Evolutionary conservation across 2,113 vertebrate genomes (phyloP).

Genomic region (Rhinolophus sinicus): DNA sequence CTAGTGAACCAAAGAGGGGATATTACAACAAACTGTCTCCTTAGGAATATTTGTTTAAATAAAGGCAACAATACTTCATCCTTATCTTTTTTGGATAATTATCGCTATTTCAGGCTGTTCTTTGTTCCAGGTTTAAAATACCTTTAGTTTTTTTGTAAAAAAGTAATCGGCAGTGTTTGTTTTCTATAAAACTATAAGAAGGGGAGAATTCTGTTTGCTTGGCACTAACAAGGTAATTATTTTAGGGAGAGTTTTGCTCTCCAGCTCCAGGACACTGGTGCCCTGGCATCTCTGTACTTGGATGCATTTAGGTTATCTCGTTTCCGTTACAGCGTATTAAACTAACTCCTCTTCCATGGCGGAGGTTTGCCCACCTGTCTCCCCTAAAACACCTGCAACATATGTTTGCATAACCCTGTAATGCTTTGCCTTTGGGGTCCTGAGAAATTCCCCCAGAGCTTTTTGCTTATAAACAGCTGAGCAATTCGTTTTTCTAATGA

Average conservation of each 20-base stretch:
- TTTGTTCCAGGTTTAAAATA: constrained; percentile 84
- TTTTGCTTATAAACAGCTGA: constrained; percentile 89
- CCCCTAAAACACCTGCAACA: constrained; percentile 88
- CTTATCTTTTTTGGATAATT: constrained; percentile 80
- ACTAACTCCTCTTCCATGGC: constrained; percentile 79
- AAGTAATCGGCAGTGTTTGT: constrained; percentile 72
- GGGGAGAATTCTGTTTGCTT: constrained; percentile 66
- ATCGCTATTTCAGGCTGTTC: constrained; percentile 76
- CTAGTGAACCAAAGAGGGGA: constrained; percentile 71
- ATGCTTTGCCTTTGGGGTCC: constrained; percentile 86
- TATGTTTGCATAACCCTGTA: constrained; percentile 88
- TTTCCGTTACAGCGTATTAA: constrained; percentile 84
- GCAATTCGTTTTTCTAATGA: constrained; percentile 88
- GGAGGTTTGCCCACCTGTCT: constrained; percentile 88
- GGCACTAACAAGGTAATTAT: constrained; percentile 83
- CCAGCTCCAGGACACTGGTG: constrained; percentile 60
- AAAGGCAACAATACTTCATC: constrained; percentile 78
- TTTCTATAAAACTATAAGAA: constrained; percentile 74
- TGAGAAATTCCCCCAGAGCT: constrained; percentile 86
- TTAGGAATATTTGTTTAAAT: constrained; percentile 84
- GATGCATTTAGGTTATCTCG: constrained; percentile 83
- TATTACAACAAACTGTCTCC: constrained; percentile 80
- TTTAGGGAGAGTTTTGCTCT: constrained; percentile 74
- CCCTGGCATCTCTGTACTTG: constrained; percentile 79
- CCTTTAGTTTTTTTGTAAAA: constrained; percentile 52